Base-by-base conservation (phyloP, 2,888 invertebrate genomes). In the Ptychoptera contaminata region DNA sequence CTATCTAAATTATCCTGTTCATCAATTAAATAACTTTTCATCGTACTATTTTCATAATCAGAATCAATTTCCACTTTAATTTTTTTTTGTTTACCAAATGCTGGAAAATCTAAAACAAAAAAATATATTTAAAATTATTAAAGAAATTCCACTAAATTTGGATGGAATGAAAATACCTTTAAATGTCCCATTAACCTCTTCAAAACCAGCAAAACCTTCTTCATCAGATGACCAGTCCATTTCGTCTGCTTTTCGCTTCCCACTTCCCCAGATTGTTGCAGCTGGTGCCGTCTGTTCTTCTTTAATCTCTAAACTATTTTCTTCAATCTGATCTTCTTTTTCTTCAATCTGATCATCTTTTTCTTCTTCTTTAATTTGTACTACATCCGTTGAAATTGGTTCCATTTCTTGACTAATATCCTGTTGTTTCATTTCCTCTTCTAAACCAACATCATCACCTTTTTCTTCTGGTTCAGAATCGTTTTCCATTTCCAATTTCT, bases 181-280 rank as follows among this genome's bases (percentile, higher is more conserved):
- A 30, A 40, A 16, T 29, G n/a, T 23, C 7, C 16, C 16, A 23
- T 37, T 31, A 11, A 12, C 10, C 6, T 34, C 37, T 14, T 41
- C 45, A 37, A 45, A 45, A 4, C 45, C 45, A 12, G 45, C 45
- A 41, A 45, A 45, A n/a, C 34, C 40, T 31, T 45, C 45, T 32
- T 45, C 45, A 14, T 37, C 45, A 40, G 36, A 36, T 10, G 12
- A 15, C 32, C 35, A 23, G 12, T 36, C 36, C 2, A 40, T 30
- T 2, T 40, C 40, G 10, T 40, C 29, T 23, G 23, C 5, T 40
- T 30, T 14, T 40, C 40, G 10, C 8, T 30, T 8, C 29, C 40
- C 15, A 30, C 29, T 40, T 40, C 14, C n/a, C n/a, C 29, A 14
- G 14, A 30, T 14, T 30, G 40, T 40, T 40, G 16, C 5, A 40